Conservation (phyloP, 1,140 invertebrate genomes). For the Acromyrmex echinatior region DNA sequence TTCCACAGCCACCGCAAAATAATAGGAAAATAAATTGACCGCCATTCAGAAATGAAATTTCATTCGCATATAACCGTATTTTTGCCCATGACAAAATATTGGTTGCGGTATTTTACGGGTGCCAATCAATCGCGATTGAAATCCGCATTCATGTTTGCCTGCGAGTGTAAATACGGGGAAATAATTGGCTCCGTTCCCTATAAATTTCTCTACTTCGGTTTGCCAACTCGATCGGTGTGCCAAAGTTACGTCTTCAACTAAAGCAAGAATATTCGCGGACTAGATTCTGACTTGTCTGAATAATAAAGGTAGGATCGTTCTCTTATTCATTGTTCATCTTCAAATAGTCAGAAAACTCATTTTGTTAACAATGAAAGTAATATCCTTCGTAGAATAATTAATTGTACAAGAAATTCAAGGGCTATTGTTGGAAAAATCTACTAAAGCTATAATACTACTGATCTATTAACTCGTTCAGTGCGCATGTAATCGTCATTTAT, state of each 20-base stretch:
- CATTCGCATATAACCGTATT: background rate
- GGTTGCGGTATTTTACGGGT: slow-evolving; percentile 8
- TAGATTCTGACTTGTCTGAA: slow-evolving; percentile 16
- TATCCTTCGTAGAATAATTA: slow-evolving; percentile 48
- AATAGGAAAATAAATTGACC: slow-evolving; percentile 42
- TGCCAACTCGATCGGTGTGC: background rate
- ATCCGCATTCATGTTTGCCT: background rate
- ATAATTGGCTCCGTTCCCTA: slow-evolving; percentile 44
- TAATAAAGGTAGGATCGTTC: slow-evolving; percentile 35
- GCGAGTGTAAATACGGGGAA: slow-evolving; percentile 48
- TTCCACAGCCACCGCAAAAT: slow-evolving; percentile 26
- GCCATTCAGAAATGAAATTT: background rate
- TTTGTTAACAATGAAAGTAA: slow-evolving; percentile 22
- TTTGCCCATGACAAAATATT: slow-evolving; percentile 1
- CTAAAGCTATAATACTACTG: background rate
- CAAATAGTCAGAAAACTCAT: slow-evolving; percentile 34
- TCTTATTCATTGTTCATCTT: slow-evolving; percentile 52
- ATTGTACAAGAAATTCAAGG: slow-evolving; percentile 2
- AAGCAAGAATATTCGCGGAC: slow-evolving; percentile 15
- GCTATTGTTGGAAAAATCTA: slow-evolving; percentile 17
- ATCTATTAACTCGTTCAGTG: slow-evolving; percentile 4
- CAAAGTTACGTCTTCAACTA: slow-evolving; percentile 20
- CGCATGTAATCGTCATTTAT: slow-evolving; percentile 11
- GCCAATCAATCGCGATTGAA: slow-evolving; percentile 13
- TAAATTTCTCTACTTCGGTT: slow-evolving; percentile 35